Percentiles rank a stretch among this genome's conserved stretches.
These are phyloP conservation scores for Xestia sexstrigata DNA, from an alignment of 2,888 invertebrate species.

Conservation along the genomic window DNA sequence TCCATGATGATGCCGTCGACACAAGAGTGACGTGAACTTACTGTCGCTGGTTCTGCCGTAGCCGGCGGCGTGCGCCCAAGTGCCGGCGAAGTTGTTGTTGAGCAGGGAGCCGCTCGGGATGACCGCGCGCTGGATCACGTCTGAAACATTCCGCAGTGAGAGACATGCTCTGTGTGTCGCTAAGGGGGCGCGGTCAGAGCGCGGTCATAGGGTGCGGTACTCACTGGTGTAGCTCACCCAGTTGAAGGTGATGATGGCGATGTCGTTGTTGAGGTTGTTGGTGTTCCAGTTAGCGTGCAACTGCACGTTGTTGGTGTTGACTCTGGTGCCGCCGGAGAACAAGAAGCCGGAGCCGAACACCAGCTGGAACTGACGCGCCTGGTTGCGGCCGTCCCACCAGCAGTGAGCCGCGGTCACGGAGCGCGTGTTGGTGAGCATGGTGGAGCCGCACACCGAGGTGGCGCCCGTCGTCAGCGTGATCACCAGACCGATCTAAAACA, in stretches of 20 bases:
- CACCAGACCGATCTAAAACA: conserved; percentile 67
- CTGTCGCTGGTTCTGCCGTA: conserved; percentile 79
- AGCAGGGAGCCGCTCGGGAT: conserved; percentile 70
- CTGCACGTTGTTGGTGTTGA: conserved; percentile 66
- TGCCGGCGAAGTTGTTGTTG: conserved; percentile 70
- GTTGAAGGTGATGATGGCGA: conserved; percentile 44
- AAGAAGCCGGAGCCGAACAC: conserved; percentile 72
- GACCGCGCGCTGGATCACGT: conserved; percentile 71
- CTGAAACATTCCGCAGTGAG: conserved; percentile 61
- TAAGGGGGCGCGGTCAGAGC: not conserved
- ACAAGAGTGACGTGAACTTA: conserved; percentile 43
- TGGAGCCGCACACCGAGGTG: conserved; percentile 71
- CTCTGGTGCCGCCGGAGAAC: conserved; percentile 69
- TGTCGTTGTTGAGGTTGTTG: conserved; percentile 40
- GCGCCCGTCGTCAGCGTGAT: conserved; percentile 68
- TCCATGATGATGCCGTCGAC: not conserved
- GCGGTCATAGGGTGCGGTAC: conserved; percentile 3
- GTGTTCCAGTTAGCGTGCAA: conserved; percentile 67
- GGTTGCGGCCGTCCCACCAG: conserved; percentile 71
- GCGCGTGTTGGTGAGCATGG: conserved; percentile 69
- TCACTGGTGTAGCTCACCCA: conserved; percentile 38
- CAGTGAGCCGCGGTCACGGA: conserved; percentile 74
- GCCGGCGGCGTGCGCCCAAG: conserved; percentile 75
- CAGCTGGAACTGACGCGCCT: conserved; percentile 73
- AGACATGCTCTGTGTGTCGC: not conserved